Base-by-base conservation (phyloP, 2,797 vertebrate genomes). In the Steatocranus sp. region DNA sequence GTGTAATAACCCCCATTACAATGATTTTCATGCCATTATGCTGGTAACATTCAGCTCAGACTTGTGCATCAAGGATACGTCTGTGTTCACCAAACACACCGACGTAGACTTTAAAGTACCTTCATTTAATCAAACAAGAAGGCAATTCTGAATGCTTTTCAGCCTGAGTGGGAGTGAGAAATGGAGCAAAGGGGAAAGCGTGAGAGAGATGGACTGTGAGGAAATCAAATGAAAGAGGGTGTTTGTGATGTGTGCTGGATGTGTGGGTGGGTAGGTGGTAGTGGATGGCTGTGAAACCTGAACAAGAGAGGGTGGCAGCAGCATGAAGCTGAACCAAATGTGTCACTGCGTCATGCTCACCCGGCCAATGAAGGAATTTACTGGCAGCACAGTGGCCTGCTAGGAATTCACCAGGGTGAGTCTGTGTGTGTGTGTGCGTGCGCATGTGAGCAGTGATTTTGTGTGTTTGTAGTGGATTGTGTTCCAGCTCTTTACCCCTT, bases 291-390 rank as follows among this genome's bases (percentile, higher is more conserved):
- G 77, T 83, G 80, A 87, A 89, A 91, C 88, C 79, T 79, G 82
- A 88, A 80, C 70, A 79, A 66, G 87, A 80, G 81, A 78, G 6
- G 75, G 82, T 68, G 78, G 84, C 63, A 49, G 86, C 82, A 82
- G 83, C 82, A 75, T 84, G 82, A 81, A 87, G 81, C 79, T 81
- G 77, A 90, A 89, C 88, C 90, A 87, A 89, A 88, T 84, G 89
- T 91, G 91, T 90, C 86, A 86, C 81, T 49, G 76, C 76, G 46
- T 86, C 61, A 75, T 63, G 56, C 81, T 87, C 85, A 75, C 78
- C 82, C 86, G 81, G 80, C 86, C 75, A 51, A 80, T 58, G 76
- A 49, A 84, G 80, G 83, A 87, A 87, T 85, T 84, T 58, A 85
- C 84, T 88, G 91, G 79, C 88, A 83, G 85, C 73, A 41, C 41